A percentile compares a stretch with the other conserved stretches of the same genome.
phyloP scores from a whole-genome alignment of 2,113 vertebrate genomes.

The Pholis gunnellus region DNA sequence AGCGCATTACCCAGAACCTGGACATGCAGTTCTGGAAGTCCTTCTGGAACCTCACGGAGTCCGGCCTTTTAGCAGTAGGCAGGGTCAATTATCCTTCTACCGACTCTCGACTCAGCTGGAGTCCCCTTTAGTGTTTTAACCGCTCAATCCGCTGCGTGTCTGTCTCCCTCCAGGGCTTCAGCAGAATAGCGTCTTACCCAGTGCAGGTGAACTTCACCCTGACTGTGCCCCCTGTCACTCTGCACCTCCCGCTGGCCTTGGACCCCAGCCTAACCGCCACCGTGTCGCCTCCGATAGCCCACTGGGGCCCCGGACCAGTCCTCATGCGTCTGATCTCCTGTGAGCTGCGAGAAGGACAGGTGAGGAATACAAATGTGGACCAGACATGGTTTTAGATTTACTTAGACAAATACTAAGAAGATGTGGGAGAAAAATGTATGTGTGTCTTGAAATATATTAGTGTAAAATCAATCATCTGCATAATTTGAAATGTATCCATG shows the following conservation, averaged over 20 bases:
- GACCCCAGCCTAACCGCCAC: constrained; percentile 83
- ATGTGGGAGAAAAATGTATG: neutral
- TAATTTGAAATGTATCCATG: too few relatives aligned
- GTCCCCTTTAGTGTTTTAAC: neutral
- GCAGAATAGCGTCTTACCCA: constrained; percentile 83
- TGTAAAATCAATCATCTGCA: too few relatives aligned
- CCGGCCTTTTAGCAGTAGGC: constrained; percentile 87
- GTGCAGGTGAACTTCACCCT: constrained; percentile 88
- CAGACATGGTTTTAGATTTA: neutral
- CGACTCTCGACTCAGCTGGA: neutral
- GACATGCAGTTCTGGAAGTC: constrained; percentile 93
- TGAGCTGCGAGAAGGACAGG: constrained; percentile 90
- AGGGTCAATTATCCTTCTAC: constrained; percentile 21
- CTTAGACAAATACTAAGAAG: neutral
- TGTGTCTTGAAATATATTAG: too few relatives aligned
- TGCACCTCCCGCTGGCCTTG: constrained; percentile 85
- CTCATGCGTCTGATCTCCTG: constrained; percentile 89
- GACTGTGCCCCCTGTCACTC: constrained; percentile 84
- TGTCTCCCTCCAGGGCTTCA: constrained; percentile 82
- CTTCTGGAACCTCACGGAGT: constrained; percentile 95
- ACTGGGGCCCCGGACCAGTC: constrained; percentile 88
- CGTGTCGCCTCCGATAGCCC: constrained; percentile 88
- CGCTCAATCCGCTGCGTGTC: neutral
- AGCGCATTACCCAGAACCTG: constrained; percentile 91
- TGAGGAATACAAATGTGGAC: constrained; percentile 20